These are phyloP conservation scores for Dromius quadrimaculatus DNA, from an alignment of 2,888 invertebrate species.

Conservation along the genomic window DNA sequence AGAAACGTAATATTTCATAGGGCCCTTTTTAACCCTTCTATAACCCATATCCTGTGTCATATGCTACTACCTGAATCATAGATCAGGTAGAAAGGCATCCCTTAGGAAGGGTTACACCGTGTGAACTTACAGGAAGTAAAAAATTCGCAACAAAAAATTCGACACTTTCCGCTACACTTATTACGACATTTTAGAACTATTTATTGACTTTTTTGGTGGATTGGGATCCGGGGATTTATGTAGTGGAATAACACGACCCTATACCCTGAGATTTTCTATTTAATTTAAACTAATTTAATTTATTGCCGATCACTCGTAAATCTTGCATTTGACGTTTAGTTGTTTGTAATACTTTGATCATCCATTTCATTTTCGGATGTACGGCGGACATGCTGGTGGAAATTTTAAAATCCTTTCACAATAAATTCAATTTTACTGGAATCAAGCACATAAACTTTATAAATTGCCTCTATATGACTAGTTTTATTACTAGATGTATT, in stretches of 20 bases:
- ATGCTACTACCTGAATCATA: conserved; percentile 30
- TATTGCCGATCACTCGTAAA: conserved; percentile 42
- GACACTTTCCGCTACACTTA: conserved; percentile 62
- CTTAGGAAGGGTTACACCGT: conserved; percentile 48
- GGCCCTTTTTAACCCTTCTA: conserved; percentile 35
- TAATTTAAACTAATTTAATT: conserved; percentile 51
- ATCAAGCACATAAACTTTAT: no score
- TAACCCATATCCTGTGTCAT: conserved; percentile 39
- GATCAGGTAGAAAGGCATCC: conserved; percentile 16
- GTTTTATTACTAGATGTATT: no score
- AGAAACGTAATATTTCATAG: conserved; percentile 59
- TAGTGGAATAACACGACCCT: conserved; percentile 44
- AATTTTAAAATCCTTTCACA: background rate
- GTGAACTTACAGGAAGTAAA: conserved; percentile 46
- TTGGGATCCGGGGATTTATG: conserved; percentile 27
- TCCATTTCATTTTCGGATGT: conserved; percentile 16
- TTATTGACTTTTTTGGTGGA: conserved; percentile 58
- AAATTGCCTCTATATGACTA: conserved; percentile 17
- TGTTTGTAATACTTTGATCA: conserved; percentile 21
- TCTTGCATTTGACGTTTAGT: conserved; percentile 13
- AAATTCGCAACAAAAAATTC: conserved; percentile 41
- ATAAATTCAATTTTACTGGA: conserved; percentile 8
- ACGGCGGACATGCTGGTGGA: background rate
- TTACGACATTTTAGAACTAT: conserved; percentile 60
- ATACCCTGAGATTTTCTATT: conserved; percentile 44